Conservation (phyloP, 2,797 vertebrate genomes). For the Schizopygopsis malacanthus region DNA sequence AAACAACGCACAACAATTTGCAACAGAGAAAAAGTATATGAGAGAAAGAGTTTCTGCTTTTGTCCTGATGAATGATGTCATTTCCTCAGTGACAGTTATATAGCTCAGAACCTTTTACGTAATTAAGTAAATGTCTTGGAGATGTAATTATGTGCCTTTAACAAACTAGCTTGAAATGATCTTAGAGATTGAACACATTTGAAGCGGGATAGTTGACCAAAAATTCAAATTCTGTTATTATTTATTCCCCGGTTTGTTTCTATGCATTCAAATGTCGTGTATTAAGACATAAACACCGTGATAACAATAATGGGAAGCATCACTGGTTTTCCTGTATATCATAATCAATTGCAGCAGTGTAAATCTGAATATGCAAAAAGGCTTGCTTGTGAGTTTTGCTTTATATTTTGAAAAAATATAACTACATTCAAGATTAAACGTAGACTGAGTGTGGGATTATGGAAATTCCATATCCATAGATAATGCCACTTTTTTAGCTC, state of each 20-base stretch:
- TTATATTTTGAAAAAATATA: neutral
- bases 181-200: neutral
- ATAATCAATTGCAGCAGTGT: neutral
- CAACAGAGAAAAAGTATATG: neutral
- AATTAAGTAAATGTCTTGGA: constrained; percentile 56
- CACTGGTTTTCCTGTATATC: neutral
- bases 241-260: neutral
- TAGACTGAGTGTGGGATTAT: neutral
- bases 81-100: constrained; percentile 60
- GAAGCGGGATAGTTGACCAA: too few relatives aligned
- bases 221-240: neutral
- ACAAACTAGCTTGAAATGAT: neutral
- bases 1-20: neutral
- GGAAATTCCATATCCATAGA: neutral
- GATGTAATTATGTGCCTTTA: constrained; percentile 19
- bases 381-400: neutral
- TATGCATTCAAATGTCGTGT: neutral
- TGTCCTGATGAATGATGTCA: constrained; percentile 64
- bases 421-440: neutral
- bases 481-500: neutral
- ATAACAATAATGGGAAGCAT: neutral
- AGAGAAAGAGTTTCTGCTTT: constrained; percentile 61
- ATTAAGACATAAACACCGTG: neutral
- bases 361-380: neutral
- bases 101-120: constrained; percentile 54